A percentile compares a stretch with the other conserved stretches of the same genome.
Evolutionary conservation across 2,113 vertebrate genomes (phyloP).

Genomic region (Microcebus tavaratra): DNA sequence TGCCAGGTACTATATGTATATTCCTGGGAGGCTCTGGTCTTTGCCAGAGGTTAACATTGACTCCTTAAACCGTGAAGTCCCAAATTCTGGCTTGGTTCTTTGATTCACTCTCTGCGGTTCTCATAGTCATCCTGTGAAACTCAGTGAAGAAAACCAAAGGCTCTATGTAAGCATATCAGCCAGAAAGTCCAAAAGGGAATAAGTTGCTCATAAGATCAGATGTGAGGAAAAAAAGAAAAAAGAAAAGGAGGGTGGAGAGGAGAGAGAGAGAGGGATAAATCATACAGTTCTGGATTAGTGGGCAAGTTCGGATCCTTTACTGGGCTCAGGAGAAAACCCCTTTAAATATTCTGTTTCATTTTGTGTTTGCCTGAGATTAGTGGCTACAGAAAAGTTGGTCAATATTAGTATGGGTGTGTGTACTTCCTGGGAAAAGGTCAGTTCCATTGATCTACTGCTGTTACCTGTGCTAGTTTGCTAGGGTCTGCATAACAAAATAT

Average conservation of each 20-base stretch:
- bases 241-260: rapidly evolving
- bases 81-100: background rate
- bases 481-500: background rate
- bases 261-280: background rate
- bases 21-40: slow-evolving; percentile 34
- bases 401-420: background rate
- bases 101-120: background rate
- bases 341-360: slow-evolving; percentile 75
- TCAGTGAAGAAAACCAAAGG: slow-evolving; percentile 56
- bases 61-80: background rate
- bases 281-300: slow-evolving; percentile 78
- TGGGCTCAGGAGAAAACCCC: slow-evolving; percentile 73
- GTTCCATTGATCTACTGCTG: background rate
- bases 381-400: slow-evolving; percentile 62
- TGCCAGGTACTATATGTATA: background rate
- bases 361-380: slow-evolving; percentile 76
- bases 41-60: background rate
- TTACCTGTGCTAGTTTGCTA: background rate
- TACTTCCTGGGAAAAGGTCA: slow-evolving; percentile 50
- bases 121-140: slow-evolving; percentile 56
- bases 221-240: slow-evolving; percentile 3
- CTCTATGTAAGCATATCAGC: slow-evolving; percentile 60
- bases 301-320: slow-evolving; percentile 75
- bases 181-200: slow-evolving; percentile 59
- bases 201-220: slow-evolving; percentile 67